Evolutionary conservation across 1,140 invertebrate species (phyloP), one percentile per base, ranked within the genome.

Genomic region (Drosophila leontia): DNA sequence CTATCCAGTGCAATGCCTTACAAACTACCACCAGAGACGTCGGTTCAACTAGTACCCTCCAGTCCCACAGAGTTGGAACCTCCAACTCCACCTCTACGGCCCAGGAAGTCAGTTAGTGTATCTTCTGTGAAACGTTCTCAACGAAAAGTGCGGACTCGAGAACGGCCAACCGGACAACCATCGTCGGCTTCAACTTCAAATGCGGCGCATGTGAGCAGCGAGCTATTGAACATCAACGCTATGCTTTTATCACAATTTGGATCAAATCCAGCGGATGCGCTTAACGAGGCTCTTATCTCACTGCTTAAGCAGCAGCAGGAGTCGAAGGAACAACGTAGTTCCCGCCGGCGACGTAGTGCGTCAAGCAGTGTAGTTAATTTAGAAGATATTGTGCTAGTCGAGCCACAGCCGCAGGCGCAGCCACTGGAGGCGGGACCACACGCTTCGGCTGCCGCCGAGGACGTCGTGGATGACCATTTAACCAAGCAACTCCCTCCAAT

Each of bases 1-100:
- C 41, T 90, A 26, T 74, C 80, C 13, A 84, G 75, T 7, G 72
- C 91, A 6, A 82, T 92, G 59, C 87, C 91, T 7, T 92, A 92
- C 48, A 92, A 92, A 62, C 56, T 92, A 32, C 91, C 91, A 17
- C 87, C 91, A 19, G 91, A 92, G 57, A 92, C 91, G 13, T 92
- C 91, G 7, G 91, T 92, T 9, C 91, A 92, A 42, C 67, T 92
- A 26, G 87, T 92, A 34, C 91, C 91, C 1, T 90, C 91, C 8
- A 87, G 82, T 55, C 91, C 88, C 12, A 87, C 85, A 13, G 91
- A 86, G 8, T 51, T 69, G 11, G 86, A 88, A n/a, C 39, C 57
- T 0, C 44, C 53, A n/a, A 35, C 57, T 0, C 48, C 53, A 19
- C 60, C 71, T 6, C 15, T 42, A 39, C 32, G 44, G 15, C 42